A percentile compares a stretch with the other conserved stretches of the same genome.
These are phyloP conservation scores for Corapipo altera DNA, from an alignment of 2,113 vertebrate species.

Conservation along the genomic window DNA sequence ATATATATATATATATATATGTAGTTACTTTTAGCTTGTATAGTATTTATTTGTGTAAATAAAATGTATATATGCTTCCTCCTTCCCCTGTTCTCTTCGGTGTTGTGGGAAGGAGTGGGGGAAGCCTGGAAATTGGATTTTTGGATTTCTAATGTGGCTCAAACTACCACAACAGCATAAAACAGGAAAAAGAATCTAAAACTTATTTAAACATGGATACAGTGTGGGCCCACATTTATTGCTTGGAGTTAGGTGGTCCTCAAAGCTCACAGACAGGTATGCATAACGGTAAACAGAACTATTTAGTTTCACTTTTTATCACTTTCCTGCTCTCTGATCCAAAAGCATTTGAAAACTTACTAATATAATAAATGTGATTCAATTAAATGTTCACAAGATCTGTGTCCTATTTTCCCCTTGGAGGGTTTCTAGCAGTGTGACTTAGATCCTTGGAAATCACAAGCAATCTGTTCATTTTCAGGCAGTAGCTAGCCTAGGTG, in stretches of 20 bases:
- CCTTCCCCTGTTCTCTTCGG: too few relatives aligned
- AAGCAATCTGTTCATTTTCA: neutral
- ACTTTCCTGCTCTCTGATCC: neutral
- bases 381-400: neutral
- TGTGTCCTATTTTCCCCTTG: neutral
- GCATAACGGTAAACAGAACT: neutral
- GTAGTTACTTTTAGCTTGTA: too few relatives aligned
- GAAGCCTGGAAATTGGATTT: too few relatives aligned
- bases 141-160: too few relatives aligned
- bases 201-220: neutral
- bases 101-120: too few relatives aligned
- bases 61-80: too few relatives aligned
- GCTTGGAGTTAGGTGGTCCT: neutral
- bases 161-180: neutral
- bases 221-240: neutral
- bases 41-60: too few relatives aligned
- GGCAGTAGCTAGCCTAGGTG: neutral
- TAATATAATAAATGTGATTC: neutral
- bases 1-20: too few relatives aligned
- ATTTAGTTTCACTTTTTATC: neutral
- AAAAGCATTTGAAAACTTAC: neutral
- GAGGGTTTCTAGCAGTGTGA: neutral
- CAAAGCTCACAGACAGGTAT: neutral
- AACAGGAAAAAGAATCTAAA: neutral
- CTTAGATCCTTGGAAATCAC: neutral